Conservation (phyloP, 2,888 invertebrate genomes). For the Eupithecia subumbrata region DNA sequence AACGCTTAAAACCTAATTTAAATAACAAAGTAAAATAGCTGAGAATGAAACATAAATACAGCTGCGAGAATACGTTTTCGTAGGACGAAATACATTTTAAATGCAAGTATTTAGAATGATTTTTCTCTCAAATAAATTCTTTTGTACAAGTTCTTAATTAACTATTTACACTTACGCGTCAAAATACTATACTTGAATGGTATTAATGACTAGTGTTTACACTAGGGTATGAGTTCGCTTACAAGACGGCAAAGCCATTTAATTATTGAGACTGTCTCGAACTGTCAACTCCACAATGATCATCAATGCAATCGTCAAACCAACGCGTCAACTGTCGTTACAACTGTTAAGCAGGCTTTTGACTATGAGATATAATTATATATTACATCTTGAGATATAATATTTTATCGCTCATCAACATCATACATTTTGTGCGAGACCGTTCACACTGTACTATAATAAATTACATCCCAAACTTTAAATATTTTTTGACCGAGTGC, state of each 20-base stretch:
- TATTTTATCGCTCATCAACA: too few species aligned
- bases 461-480: too few species aligned
- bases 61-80: slow-evolving; percentile 37
- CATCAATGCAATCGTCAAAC: not conserved
- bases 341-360: too few species aligned
- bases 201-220: slow-evolving; percentile 65
- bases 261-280: not conserved
- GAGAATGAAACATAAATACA: slow-evolving; percentile 23
- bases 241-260: not conserved
- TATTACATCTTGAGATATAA: too few species aligned
- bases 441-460: too few species aligned
- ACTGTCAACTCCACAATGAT: not conserved
- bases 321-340: not conserved
- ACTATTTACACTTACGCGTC: slow-evolving; percentile 34
- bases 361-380: too few species aligned
- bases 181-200: slow-evolving; percentile 39
- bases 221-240: slow-evolving; percentile 49
- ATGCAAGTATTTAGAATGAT: slow-evolving; percentile 43
- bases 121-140: slow-evolving; percentile 46
- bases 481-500: too few species aligned
- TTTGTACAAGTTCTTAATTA: slow-evolving; percentile 40
- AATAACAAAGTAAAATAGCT: slow-evolving; percentile 33
- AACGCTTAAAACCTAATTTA: slow-evolving; percentile 36
- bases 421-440: too few species aligned
- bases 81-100: slow-evolving; percentile 46